These are phyloP conservation scores for Cephus pulcher DNA, from an alignment of 2,888 invertebrate species.

Conservation along the genomic window DNA sequence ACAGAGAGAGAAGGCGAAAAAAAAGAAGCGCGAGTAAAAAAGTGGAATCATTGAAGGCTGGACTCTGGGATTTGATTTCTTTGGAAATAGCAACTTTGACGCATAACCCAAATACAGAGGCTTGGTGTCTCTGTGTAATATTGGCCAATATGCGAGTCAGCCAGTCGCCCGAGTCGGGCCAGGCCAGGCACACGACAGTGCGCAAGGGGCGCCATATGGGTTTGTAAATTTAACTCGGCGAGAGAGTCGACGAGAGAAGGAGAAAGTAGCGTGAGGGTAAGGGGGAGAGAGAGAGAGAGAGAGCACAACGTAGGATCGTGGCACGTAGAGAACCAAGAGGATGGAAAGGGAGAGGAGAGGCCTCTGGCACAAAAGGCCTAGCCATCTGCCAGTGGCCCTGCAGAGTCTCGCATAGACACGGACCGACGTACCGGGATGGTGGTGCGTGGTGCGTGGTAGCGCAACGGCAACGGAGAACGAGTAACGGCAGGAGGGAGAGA, in stretches of 20 bases:
- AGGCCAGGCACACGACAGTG: constrained; percentile 11
- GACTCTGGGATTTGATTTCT: neutral
- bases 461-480: constrained; percentile 14
- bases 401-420: constrained; percentile 41
- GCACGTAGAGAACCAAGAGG: neutral
- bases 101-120: neutral
- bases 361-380: constrained; percentile 50
- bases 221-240: constrained; percentile 52
- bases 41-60: neutral
- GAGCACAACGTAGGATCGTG: constrained; percentile 4
- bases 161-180: neutral
- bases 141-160: constrained; percentile 7
- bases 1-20: neutral
- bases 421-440: constrained; percentile 38
- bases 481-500: constrained; percentile 34
- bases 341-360: constrained; percentile 26
- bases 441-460: constrained; percentile 18
- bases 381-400: constrained; percentile 52
- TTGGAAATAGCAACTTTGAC: neutral
- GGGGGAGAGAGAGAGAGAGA: constrained; percentile 18
- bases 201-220: constrained; percentile 47
- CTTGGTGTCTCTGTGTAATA: constrained; percentile 8
- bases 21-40: neutral
- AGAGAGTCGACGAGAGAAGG: constrained; percentile 10
- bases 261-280: constrained; percentile 7